Evolutionary conservation across 2,888 invertebrate genomes (phyloP).

Genomic region (Sisyra terminalis): DNA sequence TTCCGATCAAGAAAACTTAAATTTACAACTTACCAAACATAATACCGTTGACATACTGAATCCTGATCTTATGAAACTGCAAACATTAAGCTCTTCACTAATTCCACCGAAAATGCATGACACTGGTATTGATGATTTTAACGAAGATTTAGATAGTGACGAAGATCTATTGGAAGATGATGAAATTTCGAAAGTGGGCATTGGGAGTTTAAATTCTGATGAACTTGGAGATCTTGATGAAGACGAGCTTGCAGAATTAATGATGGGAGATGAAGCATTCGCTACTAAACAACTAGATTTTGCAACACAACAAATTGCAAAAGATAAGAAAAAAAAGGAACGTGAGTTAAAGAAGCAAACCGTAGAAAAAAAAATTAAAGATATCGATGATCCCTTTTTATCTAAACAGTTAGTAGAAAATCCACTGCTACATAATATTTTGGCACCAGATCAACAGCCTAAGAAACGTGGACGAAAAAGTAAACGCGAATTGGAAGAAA

Average conservation of each 20-base stretch:
- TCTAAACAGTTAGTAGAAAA: constrained; percentile 4
- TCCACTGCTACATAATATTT: constrained; percentile 13
- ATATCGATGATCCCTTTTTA: constrained; percentile 16
- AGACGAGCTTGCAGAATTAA: constrained; percentile 26
- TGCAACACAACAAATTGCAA: constrained; percentile 30
- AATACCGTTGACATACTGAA: too few relatives aligned
- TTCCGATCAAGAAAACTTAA: constrained; percentile 20
- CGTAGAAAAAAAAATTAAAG: constrained; percentile 30
- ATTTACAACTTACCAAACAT: too few relatives aligned
- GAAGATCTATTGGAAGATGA: constrained; percentile 13
- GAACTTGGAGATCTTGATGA: constrained; percentile 28
- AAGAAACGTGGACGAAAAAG: constrained; percentile 21
- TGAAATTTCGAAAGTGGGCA: constrained; percentile 4
- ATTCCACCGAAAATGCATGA: background rate
- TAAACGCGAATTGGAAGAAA: constrained; percentile 12
- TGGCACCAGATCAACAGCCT: constrained; percentile 27
- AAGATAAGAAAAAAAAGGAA: constrained; percentile 36
- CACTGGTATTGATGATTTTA: constrained; percentile 12
- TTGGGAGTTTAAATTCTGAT: constrained; percentile 8
- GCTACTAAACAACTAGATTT: constrained; percentile 35
- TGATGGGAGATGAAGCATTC: constrained; percentile 45
- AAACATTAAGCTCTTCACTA: background rate
- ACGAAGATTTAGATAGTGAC: constrained; percentile 18
- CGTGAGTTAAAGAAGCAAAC: constrained; percentile 32
- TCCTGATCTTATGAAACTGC: too few relatives aligned